A percentile compares a stretch with the other conserved stretches of the same genome.
Evolutionary conservation across 1,140 invertebrate species (phyloP).

Genomic region (Trichonephila inaurata): DNA sequence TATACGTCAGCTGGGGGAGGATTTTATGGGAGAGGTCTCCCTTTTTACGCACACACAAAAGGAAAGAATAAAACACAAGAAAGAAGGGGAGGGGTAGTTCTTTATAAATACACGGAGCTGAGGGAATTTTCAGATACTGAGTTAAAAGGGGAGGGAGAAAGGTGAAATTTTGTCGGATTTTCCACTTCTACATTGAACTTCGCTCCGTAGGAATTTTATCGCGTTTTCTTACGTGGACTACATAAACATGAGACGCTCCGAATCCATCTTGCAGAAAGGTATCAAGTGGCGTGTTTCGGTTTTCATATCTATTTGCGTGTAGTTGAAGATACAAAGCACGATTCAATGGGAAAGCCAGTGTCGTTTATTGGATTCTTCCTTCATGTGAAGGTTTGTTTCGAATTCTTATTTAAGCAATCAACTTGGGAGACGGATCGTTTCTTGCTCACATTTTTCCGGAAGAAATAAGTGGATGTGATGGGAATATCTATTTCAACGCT

Average conservation of each 20-base stretch:
- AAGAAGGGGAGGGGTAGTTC: constrained; percentile 31
- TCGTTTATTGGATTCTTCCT: neutral
- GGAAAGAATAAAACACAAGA: constrained; percentile 49
- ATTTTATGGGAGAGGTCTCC: constrained; percentile 56
- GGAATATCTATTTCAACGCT: neutral
- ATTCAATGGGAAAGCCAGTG: neutral
- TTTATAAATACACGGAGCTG: constrained; percentile 64
- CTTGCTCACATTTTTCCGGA: neutral
- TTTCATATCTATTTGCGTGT: neutral
- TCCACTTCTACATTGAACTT: constrained; percentile 32
- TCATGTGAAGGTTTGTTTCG: neutral
- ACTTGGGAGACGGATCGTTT: neutral
- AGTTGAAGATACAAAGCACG: neutral
- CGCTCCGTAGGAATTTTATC: constrained; percentile 28
- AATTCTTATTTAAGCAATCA: constrained; percentile 1
- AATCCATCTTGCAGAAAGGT: neutral
- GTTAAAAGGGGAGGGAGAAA: neutral
- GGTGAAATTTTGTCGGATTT: constrained; percentile 50
- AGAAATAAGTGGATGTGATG: neutral
- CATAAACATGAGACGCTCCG: constrained; percentile 31
- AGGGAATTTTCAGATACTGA: constrained; percentile 48
- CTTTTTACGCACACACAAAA: neutral
- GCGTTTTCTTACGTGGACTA: constrained; percentile 40
- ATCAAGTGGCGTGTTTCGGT: neutral
- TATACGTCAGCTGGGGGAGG: constrained; percentile 29